Base-by-base conservation (phyloP, 2,888 invertebrate species). In the Phorcus lineatus region DNA sequence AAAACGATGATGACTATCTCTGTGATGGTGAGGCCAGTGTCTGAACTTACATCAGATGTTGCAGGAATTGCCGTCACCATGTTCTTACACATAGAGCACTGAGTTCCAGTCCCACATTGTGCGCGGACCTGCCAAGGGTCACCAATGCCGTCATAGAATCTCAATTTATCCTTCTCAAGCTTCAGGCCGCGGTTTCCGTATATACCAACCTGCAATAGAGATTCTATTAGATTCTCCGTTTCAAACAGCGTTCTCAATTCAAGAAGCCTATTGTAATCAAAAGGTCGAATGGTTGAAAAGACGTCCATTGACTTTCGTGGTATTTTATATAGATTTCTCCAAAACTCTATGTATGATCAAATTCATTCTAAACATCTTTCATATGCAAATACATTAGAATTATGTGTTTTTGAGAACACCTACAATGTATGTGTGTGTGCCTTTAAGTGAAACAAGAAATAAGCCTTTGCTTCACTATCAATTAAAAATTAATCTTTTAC, bases 101-200 rank as follows among this genome's bases (percentile, higher is more conserved):
- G 11, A 31, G 17, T 31, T 22, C 28, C 70, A 1, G 47, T 47
- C 13, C 70, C 31, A 19, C 70, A 70, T 4, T 70, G 16, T 17
- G 70, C 70, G 0, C 40, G 19, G 17, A 70, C n/a, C 11, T 16
- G 19, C 19, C 17, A 22, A 7, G 55, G 36, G 17, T 55, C 28
- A 31, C 79, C 81, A n/a, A 83, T 40, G 16, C 62, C 53, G 31
- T 80, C 62, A 53, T 83, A 83, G 55, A 83, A 82, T 9, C 22
- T 67, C 9, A 83, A 22, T 36, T 57, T 57, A 9, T 78, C 76
- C 40, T 36, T 74, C 7, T 80, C 28, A 22, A 83, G 47, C 1
- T 54, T 47, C 4, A 83, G 77, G 28, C 55, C 62, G 47, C 66
- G 62, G 22, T 62, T 78, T 31, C 47, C 76, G 66, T 82, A 83